Conservation (phyloP, 2,797 vertebrate genomes). For the Mastacembelus armatus region DNA sequence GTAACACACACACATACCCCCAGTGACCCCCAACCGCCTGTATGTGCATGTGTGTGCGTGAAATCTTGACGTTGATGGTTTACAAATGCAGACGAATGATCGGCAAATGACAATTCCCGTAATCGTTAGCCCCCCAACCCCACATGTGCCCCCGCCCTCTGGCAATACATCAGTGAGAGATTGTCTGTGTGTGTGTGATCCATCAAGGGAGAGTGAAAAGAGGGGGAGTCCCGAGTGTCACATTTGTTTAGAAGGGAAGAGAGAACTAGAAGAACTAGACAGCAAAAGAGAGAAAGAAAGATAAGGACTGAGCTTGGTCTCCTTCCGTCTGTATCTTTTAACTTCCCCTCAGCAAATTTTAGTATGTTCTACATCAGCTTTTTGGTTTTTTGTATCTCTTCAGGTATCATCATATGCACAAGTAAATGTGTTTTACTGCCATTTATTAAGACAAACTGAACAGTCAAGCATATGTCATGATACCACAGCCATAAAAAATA, state of each 20-base stretch:
- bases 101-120: slow-evolving; percentile 75
- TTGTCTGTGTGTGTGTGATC: slow-evolving; percentile 49
- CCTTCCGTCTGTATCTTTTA: not conserved
- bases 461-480: not conserved
- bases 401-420: slow-evolving; percentile 19
- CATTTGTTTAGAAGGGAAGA: slow-evolving; percentile 65
- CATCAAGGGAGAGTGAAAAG: slow-evolving; percentile 73
- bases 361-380: slow-evolving; percentile 1
- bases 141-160: slow-evolving; percentile 38
- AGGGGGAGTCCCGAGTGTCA: slow-evolving; percentile 73
- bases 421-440: not conserved
- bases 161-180: slow-evolving; percentile 59
- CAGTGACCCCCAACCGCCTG: slow-evolving; percentile 17
- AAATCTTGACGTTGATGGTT: slow-evolving; percentile 76
- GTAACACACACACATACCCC: slow-evolving; percentile 37
- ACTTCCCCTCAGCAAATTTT: slow-evolving; percentile 22
- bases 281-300: slow-evolving; percentile 17
- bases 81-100: slow-evolving; percentile 82
- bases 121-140: slow-evolving; percentile 64
- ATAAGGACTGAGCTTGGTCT: not conserved
- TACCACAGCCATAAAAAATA: slow-evolving; percentile 13
- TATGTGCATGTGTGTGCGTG: slow-evolving; percentile 28
- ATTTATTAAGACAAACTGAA: slow-evolving; percentile 34
- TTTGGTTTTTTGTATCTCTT: slow-evolving; percentile 19
- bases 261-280: too few species aligned